A percentile compares a stretch with the other conserved stretches of the same genome.
Conservation (phyloP, 2,888 invertebrate species). For the Drosophila meridiana region DNA sequence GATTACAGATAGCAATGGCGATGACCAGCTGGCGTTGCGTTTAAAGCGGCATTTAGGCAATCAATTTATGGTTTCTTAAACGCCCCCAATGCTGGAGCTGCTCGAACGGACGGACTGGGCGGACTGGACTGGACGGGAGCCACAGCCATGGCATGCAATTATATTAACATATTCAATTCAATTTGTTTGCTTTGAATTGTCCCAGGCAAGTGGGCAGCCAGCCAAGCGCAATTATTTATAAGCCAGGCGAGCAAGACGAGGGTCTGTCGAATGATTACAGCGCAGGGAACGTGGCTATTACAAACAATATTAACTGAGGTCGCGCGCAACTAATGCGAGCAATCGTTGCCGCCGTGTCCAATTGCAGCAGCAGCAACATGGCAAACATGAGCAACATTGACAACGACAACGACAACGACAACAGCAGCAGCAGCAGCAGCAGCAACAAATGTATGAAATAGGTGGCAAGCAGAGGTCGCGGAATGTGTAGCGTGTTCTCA, state of each 20-base stretch:
- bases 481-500: constrained; percentile 68
- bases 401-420: constrained; percentile 41
- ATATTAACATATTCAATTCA: constrained; percentile 79
- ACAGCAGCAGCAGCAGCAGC: constrained; percentile 21
- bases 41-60: constrained; percentile 39
- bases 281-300: constrained; percentile 75
- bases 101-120: too few relatives aligned
- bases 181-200: constrained; percentile 71
- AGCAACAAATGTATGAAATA: constrained; percentile 66
- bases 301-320: constrained; percentile 69
- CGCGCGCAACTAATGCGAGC: constrained; percentile 51
- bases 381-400: constrained; percentile 45
- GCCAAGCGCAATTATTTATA: constrained; percentile 56
- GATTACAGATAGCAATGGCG: constrained; percentile 15
- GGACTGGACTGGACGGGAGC: background rate
- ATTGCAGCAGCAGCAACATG: constrained; percentile 48
- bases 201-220: constrained; percentile 33
- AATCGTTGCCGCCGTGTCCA: constrained; percentile 58
- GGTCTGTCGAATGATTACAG: constrained; percentile 58
- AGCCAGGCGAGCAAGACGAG: background rate
- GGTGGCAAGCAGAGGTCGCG: constrained; percentile 71
- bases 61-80: constrained; percentile 66
- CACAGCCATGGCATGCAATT: constrained; percentile 52
- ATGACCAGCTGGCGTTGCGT: constrained; percentile 22
- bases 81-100: constrained; percentile 36